Evolutionary conservation across 2,888 invertebrate genomes (phyloP).

Genomic region (Epinotia brunnichana): DNA sequence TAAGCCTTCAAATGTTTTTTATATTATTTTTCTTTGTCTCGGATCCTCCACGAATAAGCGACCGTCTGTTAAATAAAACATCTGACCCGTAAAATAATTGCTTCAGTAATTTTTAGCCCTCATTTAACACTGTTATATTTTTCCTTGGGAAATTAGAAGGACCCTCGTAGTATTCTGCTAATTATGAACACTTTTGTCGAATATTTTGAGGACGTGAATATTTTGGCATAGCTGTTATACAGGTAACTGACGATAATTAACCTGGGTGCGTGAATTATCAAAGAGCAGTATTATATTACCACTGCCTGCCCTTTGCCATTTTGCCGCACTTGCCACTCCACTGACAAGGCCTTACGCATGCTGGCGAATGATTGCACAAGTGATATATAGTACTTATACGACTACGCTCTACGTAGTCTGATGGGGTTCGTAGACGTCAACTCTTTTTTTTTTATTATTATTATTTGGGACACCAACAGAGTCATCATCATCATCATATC

Average conservation of each 20-base stretch:
- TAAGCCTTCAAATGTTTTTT: slow-evolving; percentile 66
- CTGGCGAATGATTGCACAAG: background rate
- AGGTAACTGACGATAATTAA: background rate
- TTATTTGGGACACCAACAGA: no score
- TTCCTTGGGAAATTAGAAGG: slow-evolving; percentile 43
- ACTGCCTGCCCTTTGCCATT: background rate
- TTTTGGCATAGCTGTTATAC: background rate
- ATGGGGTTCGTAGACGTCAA: no score
- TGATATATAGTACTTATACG: no score
- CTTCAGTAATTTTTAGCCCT: slow-evolving; percentile 69
- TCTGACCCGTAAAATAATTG: slow-evolving; percentile 75
- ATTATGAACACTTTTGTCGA: slow-evolving; percentile 11
- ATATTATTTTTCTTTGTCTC: slow-evolving; percentile 73
- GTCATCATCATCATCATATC: no score
- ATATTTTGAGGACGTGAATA: background rate
- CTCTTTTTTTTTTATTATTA: no score
- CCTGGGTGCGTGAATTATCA: background rate
- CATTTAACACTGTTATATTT: slow-evolving; percentile 66
- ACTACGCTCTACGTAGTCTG: no score
- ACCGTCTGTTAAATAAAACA: slow-evolving; percentile 70
- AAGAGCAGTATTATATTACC: background rate
- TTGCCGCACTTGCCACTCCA: background rate
- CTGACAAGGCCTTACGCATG: background rate
- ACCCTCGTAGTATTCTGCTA: slow-evolving; percentile 26
- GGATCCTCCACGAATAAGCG: slow-evolving; percentile 56